phyloP scores from a whole-genome alignment of 2,113 vertebrate genomes.

The Arenaria interpres region DNA sequence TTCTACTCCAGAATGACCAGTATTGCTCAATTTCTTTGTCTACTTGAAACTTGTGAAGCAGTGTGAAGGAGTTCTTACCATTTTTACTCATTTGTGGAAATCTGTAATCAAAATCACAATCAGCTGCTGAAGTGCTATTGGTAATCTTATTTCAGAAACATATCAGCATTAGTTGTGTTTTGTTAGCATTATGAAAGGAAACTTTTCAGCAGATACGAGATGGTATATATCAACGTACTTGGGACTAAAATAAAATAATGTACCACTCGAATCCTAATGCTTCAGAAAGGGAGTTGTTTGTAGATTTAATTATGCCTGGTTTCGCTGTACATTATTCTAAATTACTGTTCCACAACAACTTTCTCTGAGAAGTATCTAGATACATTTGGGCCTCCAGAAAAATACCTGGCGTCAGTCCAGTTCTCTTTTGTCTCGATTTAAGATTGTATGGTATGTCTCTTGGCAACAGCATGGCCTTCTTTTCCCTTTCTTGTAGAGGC shows the following conservation, averaged over 20 bases:
- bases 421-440: not conserved
- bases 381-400: not conserved
- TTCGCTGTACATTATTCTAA: not conserved
- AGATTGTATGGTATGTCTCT: not conserved
- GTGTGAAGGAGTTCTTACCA: not conserved
- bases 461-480: not conserved
- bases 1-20: not conserved
- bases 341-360: not conserved
- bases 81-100: not conserved
- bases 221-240: not conserved
- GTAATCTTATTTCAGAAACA: conserved; percentile 10
- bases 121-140: not conserved
- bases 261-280: not conserved
- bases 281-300: not conserved
- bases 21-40: not conserved
- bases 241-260: not conserved
- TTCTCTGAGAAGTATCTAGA: not conserved
- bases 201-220: not conserved
- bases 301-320: not conserved
- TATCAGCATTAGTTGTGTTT: not conserved
- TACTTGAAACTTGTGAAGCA: not conserved
- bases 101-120: conserved; percentile 28
- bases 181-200: not conserved
- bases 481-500: not conserved
- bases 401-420: not conserved